phyloP scores from a whole-genome alignment of 2,888 invertebrate genomes.

The Lepidocyrtinus sp. region DNA sequence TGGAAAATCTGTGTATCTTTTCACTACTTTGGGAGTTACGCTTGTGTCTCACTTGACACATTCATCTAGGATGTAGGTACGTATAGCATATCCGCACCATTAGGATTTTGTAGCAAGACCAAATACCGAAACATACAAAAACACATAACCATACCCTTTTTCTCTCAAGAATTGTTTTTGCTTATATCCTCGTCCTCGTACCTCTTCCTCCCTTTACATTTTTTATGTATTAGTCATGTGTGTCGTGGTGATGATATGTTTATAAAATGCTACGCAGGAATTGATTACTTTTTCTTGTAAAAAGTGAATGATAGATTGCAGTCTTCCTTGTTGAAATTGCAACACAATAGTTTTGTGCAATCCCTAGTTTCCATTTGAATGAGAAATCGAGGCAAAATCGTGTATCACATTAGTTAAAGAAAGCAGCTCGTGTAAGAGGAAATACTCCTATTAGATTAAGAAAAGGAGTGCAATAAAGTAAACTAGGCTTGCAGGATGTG shows the following conservation, averaged over 20 bases:
- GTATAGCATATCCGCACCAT: too few species aligned
- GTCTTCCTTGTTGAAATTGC: too few species aligned
- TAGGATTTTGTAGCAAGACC: too few species aligned
- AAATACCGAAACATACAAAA: too few species aligned
- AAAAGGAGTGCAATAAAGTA: too few species aligned
- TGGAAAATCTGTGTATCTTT: too few species aligned
- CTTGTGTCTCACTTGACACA: too few species aligned
- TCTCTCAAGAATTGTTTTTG: neutral
- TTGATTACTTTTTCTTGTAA: neutral
- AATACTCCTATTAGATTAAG: too few species aligned
- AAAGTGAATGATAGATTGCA: neutral
- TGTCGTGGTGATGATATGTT: neutral
- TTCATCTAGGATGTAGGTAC: too few species aligned
- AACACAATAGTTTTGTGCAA: neutral
- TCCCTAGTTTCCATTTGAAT: neutral
- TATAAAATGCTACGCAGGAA: neutral
- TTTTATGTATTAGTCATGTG: neutral
- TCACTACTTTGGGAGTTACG: too few species aligned
- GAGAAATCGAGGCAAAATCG: neutral
- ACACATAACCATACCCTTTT: too few species aligned
- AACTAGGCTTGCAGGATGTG: too few species aligned
- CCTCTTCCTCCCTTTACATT: neutral
- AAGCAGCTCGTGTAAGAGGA: neutral
- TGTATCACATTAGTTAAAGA: neutral
- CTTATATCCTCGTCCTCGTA: constrained; percentile 2